A percentile compares a stretch with the other conserved stretches of the same genome.
These are phyloP conservation scores for Propithecus deckenii DNA, from an alignment of 2,797 vertebrate genomes.

Conservation along the genomic window DNA sequence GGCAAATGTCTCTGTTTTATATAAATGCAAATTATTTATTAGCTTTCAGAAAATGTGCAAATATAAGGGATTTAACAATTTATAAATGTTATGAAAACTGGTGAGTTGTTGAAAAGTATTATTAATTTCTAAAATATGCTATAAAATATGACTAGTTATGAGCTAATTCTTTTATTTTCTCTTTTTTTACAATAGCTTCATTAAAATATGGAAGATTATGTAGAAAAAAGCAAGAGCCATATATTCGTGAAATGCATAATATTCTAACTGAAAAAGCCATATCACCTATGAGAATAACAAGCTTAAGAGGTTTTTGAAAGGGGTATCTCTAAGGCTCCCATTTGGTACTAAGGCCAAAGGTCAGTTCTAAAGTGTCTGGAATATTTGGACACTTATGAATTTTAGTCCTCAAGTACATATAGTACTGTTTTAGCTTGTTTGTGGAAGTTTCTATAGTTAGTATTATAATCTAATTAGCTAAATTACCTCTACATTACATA, in stretches of 20 bases:
- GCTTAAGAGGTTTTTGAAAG: background rate
- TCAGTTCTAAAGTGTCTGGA: background rate
- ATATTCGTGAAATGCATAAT: background rate
- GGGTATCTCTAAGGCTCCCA: background rate
- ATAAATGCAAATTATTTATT: background rate
- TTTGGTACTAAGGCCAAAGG: background rate
- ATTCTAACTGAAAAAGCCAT: background rate
- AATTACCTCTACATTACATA: background rate
- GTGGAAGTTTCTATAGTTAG: background rate
- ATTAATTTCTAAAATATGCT: background rate
- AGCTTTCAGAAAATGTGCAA: background rate
- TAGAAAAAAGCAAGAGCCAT: background rate
- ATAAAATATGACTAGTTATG: background rate
- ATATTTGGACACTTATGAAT: background rate
- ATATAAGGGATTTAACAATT: background rate
- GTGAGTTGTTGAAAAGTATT: background rate
- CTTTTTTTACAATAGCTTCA: background rate
- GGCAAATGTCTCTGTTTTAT: background rate
- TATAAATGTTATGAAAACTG: constrained; percentile 24
- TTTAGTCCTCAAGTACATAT: background rate
- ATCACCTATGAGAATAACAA: background rate
- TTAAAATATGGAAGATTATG: background rate
- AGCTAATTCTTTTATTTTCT: background rate
- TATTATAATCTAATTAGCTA: background rate
- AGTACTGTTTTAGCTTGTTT: background rate